Base-by-base conservation (phyloP, 1,140 invertebrate genomes). In the Ectropis grisescens region DNA sequence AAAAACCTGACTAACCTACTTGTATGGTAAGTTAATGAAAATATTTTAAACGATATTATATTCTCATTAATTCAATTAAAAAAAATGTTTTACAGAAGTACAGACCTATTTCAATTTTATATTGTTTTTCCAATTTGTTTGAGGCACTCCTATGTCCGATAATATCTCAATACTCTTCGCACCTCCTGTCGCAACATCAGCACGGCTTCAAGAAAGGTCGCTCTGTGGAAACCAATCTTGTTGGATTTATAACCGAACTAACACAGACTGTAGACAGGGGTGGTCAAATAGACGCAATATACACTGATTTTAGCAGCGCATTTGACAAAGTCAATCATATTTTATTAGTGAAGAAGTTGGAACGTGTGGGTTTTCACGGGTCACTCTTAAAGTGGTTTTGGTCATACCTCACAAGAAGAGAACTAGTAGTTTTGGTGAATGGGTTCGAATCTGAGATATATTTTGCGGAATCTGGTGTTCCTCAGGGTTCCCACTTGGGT, bases 401-500 rank as follows among this genome's bases (percentile, higher is more conserved):
- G 1, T 36, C 34, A 1, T 36, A 36, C 15, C 12, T 34, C 10
- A 13, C 33, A 1, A 34, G 26, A 10, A 27, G 33, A 27, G 23
- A 15, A 12, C 26, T 29, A 11, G 13, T 10, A 31, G 50, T 49
- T 1, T 19, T 13, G 2, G 27, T 30, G 9, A 37, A 45, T 11
- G 24, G 37, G 6, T 37, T 26, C 24, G 11, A 22, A 11, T 60
- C 41, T 11, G 10, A 28, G 8, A 19, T 10, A 13, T 48, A 46
- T 33, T 11, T 26, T 4, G 37, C 47, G 0, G 32, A 15, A 14
- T 58, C 56, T 6, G 57, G 56, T 9, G 61, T 64, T 19, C 48
- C 57, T 8, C 62, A 65, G 39, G 62, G 62, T 27, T 64, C 47
- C 2, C 49, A 58, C 34, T 27, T 69, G 8, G 58, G 59, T 2